phyloP scores from a whole-genome alignment of 2,797 vertebrate genomes.

The Anableps anableps region DNA sequence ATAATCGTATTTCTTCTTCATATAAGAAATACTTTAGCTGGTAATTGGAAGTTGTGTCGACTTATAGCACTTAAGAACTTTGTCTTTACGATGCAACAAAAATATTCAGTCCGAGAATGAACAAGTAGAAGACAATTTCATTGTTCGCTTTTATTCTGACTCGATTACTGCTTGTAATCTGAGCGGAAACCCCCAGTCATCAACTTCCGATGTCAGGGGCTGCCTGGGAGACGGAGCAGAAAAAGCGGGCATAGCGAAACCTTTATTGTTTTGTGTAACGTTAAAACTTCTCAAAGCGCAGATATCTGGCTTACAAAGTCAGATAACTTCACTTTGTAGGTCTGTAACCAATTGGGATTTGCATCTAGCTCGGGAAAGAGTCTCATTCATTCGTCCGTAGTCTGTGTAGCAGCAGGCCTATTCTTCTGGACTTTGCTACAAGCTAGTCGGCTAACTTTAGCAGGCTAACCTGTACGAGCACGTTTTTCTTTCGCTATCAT shows the following conservation, averaged over 20 bases:
- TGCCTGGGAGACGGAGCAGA: constrained; percentile 71
- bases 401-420: constrained; percentile 57
- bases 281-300: constrained; percentile 15
- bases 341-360: constrained; percentile 1
- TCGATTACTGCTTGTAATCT: background rate
- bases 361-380: constrained; percentile 18
- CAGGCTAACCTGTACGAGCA: constrained; percentile 71
- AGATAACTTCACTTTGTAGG: background rate
- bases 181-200: constrained; percentile 62
- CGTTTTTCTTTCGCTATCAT: constrained; percentile 67
- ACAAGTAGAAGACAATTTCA: background rate
- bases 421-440: constrained; percentile 77
- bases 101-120: background rate
- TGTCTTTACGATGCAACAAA: background rate
- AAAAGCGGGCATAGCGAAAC: constrained; percentile 77
- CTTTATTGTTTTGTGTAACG: constrained; percentile 52
- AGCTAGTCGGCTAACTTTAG: constrained; percentile 64
- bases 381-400: constrained; percentile 67
- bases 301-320: constrained; percentile 17
- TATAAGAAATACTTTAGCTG: background rate
- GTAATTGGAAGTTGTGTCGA: background rate
- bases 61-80: background rate
- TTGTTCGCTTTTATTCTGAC: constrained; percentile 1
- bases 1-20: background rate
- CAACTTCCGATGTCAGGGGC: constrained; percentile 79